Percentiles rank a stretch among this genome's conserved stretches.
phyloP scores from a whole-genome alignment of 2,888 invertebrate genomes.

The Trissonchulus sp. region DNA sequence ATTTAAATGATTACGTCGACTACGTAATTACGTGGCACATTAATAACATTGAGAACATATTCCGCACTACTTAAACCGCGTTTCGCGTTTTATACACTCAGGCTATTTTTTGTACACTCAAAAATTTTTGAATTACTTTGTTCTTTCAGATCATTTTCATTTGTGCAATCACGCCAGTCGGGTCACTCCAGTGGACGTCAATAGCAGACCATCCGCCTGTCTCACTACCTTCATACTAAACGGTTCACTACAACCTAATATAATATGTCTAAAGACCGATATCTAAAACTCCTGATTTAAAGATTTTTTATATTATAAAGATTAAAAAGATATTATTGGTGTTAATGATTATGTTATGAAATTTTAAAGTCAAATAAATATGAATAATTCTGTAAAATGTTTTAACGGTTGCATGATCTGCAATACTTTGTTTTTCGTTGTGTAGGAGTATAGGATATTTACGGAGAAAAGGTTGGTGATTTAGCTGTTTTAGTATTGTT shows the following conservation, averaged over 20 bases:
- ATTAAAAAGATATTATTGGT: conserved; percentile 64
- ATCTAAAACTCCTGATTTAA: too few relatives aligned
- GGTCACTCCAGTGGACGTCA: conserved; percentile 91
- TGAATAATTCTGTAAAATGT: too few relatives aligned
- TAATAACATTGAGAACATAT: too few relatives aligned
- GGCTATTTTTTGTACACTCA: too few relatives aligned
- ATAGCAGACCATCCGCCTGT: conserved; percentile 91
- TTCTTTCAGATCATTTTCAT: neutral
- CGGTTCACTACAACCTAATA: conserved; percentile 58
- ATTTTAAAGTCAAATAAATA: neutral
- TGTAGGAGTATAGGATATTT: neutral
- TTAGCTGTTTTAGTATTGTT: too few relatives aligned
- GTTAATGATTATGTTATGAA: neutral
- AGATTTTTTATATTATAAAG: conserved; percentile 27
- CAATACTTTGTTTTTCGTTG: neutral
- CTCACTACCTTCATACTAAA: conserved; percentile 92
- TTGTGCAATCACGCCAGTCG: conserved; percentile 61
- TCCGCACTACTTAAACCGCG: too few relatives aligned
- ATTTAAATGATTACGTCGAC: too few relatives aligned
- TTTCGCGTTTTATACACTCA: too few relatives aligned
- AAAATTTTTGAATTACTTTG: neutral
- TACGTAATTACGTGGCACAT: too few relatives aligned
- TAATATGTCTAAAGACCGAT: too few relatives aligned
- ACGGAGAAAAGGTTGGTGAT: too few relatives aligned
- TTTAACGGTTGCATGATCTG: too few relatives aligned